These are phyloP conservation scores for Drosophila kanekoi DNA, from an alignment of 2,888 invertebrate species.

Conservation along the genomic window DNA sequence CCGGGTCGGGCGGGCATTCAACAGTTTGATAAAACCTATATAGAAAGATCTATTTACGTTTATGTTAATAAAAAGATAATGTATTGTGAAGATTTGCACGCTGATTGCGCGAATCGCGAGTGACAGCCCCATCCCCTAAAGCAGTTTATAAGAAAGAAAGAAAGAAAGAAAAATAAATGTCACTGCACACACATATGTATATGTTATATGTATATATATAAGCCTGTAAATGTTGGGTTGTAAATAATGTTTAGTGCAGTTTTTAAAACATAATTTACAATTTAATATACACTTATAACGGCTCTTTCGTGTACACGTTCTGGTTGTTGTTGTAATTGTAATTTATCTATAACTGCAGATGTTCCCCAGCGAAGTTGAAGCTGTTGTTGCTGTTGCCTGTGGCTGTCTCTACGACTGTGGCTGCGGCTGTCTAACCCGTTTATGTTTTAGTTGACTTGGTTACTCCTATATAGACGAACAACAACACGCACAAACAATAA, in stretches of 20 bases:
- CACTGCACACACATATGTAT: neutral
- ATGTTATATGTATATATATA: neutral
- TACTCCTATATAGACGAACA: conserved; percentile 47
- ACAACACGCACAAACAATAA: conserved; percentile 60
- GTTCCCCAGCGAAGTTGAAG: conserved; percentile 35
- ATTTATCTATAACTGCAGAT: conserved; percentile 37
- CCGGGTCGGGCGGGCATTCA: conserved; percentile 32
- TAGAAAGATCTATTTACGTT: conserved; percentile 37
- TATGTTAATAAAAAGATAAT: conserved; percentile 22
- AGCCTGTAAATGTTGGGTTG: neutral
- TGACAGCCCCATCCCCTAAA: conserved; percentile 44
- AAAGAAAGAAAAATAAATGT: conserved; percentile 12
- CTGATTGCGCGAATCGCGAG: conserved; percentile 60
- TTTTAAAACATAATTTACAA: conserved; percentile 2
- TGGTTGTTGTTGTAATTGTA: conserved; percentile 37
- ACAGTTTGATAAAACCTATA: conserved; percentile 44
- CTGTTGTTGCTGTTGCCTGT: conserved; percentile 24
- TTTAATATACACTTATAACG: conserved; percentile 35
- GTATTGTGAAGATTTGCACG: conserved; percentile 22
- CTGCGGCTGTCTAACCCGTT: conserved; percentile 70
- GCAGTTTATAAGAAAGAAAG: conserved; percentile 10
- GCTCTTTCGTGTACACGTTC: conserved; percentile 52
- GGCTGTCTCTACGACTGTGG: conserved; percentile 24
- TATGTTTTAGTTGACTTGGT: conserved; percentile 70
- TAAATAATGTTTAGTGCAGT: neutral